phyloP scores from a whole-genome alignment of 2,113 vertebrate genomes.

The Sylvia atricapilla region DNA sequence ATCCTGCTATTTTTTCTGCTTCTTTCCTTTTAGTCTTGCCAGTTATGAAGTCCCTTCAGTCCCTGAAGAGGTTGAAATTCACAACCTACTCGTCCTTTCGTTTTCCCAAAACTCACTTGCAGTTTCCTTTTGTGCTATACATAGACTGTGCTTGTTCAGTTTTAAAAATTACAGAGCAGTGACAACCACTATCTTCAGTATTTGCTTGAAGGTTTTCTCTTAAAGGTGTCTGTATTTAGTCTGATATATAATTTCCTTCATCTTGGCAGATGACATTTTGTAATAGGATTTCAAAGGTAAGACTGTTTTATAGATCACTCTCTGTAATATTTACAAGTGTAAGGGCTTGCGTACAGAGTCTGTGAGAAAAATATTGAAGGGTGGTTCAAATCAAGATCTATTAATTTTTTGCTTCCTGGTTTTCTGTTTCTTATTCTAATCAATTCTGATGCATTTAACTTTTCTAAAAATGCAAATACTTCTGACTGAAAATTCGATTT shows the following conservation, averaged over 20 bases:
- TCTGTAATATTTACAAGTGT: neutral
- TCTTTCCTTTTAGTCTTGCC: neutral
- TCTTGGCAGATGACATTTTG: conserved; percentile 3
- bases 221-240: neutral
- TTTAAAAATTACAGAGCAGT: neutral
- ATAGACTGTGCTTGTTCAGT: neutral
- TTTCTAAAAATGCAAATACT: neutral
- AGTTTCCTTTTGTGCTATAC: neutral
- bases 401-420: neutral
- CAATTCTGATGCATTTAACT: neutral
- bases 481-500: neutral
- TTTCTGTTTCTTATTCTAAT: neutral
- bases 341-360: neutral
- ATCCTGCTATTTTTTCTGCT: neutral
- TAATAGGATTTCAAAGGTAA: conserved; percentile 14
- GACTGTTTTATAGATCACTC: neutral
- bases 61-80: neutral
- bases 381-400: neutral
- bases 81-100: neutral
- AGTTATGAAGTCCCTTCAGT: neutral
- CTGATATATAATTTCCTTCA: neutral
- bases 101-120: neutral
- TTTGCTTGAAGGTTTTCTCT: neutral
- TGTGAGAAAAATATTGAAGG: neutral
- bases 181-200: neutral